Percentiles rank a stretch among this genome's conserved stretches.
These are phyloP conservation scores for Rhabdornis inornatus DNA, from an alignment of 2,113 vertebrate species.

Conservation along the genomic window DNA sequence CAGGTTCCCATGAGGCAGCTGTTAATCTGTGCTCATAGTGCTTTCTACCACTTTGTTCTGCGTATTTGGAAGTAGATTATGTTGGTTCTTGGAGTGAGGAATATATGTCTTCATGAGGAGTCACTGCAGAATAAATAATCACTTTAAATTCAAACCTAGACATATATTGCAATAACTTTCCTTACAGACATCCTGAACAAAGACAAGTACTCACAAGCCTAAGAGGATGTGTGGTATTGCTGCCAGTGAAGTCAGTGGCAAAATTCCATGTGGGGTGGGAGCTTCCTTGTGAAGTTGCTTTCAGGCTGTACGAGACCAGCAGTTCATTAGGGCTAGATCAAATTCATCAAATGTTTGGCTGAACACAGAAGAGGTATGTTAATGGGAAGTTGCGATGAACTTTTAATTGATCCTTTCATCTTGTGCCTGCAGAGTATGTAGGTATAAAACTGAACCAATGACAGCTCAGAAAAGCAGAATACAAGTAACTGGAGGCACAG, in stretches of 20 bases:
- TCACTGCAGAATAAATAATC: background rate
- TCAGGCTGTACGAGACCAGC: background rate
- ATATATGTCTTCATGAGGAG: background rate
- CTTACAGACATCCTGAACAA: background rate
- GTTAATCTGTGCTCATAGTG: background rate
- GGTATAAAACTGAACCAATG: background rate
- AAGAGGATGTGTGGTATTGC: background rate
- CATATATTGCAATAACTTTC: background rate
- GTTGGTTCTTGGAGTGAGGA: background rate
- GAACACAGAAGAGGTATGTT: background rate
- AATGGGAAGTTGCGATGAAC: background rate
- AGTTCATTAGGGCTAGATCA: background rate
- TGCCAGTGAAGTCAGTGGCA: background rate
- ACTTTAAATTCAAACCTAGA: background rate
- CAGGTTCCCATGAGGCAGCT: background rate
- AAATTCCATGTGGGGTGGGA: background rate
- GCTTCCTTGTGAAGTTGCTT: background rate
- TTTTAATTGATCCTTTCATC: background rate
- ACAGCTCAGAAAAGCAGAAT: background rate
- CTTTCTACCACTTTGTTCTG: background rate
- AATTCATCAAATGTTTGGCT: background rate
- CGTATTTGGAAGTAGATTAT: background rate
- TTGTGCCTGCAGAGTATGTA: background rate
- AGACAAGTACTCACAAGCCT: background rate
- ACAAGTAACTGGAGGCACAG: conserved; percentile 13